These are phyloP conservation scores for Microtus pennsylvanicus DNA, from an alignment of 2,113 vertebrate genomes.

Conservation along the genomic window DNA sequence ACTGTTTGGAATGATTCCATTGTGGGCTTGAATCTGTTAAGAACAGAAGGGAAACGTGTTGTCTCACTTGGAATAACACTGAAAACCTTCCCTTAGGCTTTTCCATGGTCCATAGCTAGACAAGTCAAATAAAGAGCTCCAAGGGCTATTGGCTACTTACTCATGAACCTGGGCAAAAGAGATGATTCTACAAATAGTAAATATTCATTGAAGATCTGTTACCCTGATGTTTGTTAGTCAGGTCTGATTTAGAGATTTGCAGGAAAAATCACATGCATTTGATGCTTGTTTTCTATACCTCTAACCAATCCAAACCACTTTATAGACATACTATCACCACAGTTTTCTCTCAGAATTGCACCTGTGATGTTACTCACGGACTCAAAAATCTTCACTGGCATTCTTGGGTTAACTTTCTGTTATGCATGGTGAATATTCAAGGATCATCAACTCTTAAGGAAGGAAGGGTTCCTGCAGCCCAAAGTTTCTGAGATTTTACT, in stretches of 20 bases:
- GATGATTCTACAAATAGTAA: not conserved
- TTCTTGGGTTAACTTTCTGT: conserved; percentile 7
- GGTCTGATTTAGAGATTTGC: conserved; percentile 36
- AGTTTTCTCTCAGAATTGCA: conserved; percentile 33
- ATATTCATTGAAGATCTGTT: conserved; percentile 18
- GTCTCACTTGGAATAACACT: conserved; percentile 24
- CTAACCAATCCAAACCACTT: conserved; percentile 32
- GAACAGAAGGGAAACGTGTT: conserved; percentile 7
- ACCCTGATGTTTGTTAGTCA: not conserved
- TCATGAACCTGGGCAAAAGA: conserved; percentile 14
- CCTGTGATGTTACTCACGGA: conserved; percentile 30
- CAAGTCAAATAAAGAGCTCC: conserved; percentile 45
- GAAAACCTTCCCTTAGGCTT: not conserved
- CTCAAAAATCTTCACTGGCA: conserved; percentile 16
- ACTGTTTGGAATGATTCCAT: conserved; percentile 46
- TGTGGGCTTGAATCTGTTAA: conserved; percentile 1
- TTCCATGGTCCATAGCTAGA: conserved; percentile 37
- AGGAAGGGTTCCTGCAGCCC: not conserved
- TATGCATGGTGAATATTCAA: not conserved
- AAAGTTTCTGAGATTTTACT: not conserved
- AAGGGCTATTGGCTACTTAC: not conserved
- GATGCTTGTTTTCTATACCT: conserved; percentile 13
- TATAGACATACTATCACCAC: not conserved
- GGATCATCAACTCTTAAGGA: not conserved
- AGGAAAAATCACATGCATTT: not conserved